Evolutionary conservation across 2,888 invertebrate species (phyloP).

Genomic region (Dicranocentrus wangi): DNA sequence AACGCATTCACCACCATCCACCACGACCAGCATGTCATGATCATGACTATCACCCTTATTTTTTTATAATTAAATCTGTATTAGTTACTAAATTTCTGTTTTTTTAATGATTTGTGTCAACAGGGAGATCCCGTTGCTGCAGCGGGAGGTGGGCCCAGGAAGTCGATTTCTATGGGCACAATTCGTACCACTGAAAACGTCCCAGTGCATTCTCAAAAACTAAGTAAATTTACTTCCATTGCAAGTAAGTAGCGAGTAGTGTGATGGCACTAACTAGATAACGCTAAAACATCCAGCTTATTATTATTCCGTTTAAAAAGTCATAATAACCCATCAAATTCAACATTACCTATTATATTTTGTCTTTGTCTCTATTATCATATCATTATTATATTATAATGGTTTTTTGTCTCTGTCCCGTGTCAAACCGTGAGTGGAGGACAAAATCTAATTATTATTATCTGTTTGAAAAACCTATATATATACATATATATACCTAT

Average conservation of each 20-base stretch:
- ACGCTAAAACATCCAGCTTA: no score
- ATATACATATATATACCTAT: no score
- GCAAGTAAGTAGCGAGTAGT: constrained; percentile 56
- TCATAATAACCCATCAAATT: no score
- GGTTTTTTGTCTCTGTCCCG: no score
- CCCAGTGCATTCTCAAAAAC: constrained; percentile 70
- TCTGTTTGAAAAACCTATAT: no score
- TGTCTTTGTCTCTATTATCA: no score
- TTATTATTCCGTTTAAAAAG: no score
- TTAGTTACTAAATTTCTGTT: background rate
- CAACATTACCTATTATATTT: no score
- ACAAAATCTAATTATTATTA: no score
- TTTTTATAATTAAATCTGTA: background rate
- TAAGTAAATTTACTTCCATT: constrained; percentile 63
- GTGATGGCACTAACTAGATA: background rate
- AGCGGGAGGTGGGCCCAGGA: constrained; percentile 79
- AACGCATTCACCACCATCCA: background rate
- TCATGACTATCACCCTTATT: background rate
- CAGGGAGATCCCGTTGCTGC: constrained; percentile 54
- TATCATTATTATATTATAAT: no score
- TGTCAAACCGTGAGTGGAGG: no score
- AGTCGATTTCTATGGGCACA: constrained; percentile 91
- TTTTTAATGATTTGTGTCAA: constrained; percentile 21
- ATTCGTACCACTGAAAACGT: constrained; percentile 78
- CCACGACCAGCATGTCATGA: background rate